Base-by-base conservation (phyloP, 2,888 invertebrate species). In the Drosophila mercatorum region DNA sequence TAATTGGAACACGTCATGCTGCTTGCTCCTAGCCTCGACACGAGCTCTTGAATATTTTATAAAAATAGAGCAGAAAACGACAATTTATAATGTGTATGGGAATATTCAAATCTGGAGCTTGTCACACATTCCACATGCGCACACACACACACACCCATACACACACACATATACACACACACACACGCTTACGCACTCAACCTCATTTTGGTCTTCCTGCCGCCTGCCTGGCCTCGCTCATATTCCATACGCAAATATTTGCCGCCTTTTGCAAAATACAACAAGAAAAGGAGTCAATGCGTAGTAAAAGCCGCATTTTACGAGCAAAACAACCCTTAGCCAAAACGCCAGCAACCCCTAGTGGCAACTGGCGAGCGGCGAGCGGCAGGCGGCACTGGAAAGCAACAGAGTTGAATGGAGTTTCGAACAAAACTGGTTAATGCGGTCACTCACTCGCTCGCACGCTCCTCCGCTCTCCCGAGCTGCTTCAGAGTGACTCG, bases 241-340 rank as follows among this genome's bases (percentile, higher is more conserved):
- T 43, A 58, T 62, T 62, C 47, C 58, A 55, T 55, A 66, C 51
- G 52, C 71, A 74, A 74, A 74, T 64, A 57, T 72, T 71, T 66
- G 55, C 58, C 41, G 62, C 62, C 10, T 44, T 44, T 34, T 41
- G 43, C 46, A 22, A 51, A 36, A 51, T 36, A 51, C 51, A 14
- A 49, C 17, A n/a, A 12, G 17, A 34, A 47, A 67, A 11, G 55
- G 34, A 61, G 61, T 41, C 44, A 10, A 7, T 41, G 36, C 61
- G 73, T 73, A 69, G 62, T 73, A 73, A 59, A 57, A n/a, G 41
- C 41, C 47, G 67, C 59, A 63, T 71, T 69, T 52, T 36, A 22
- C 41, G 40, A 31, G 36, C 11, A 53, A 46, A 58, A 53, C 71
- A 49, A 72, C 72, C 68, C 75, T 67, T 67, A 70, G 71, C 70